A percentile compares a stretch with the other conserved stretches of the same genome.
Conservation (phyloP, 2,888 invertebrate genomes). For the Quadroppia sp. region DNA sequence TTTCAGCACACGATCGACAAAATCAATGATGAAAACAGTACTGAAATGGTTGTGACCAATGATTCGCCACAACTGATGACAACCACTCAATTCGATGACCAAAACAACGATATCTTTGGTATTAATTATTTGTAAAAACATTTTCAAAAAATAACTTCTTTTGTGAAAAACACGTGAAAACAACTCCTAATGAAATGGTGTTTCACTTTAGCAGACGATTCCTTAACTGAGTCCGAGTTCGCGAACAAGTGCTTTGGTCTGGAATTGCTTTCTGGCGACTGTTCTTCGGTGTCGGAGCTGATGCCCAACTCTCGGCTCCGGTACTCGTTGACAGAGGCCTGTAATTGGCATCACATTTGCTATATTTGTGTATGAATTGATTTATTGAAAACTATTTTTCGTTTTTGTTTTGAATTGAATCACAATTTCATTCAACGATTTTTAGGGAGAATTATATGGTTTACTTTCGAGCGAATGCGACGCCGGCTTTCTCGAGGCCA, state of each 20-base stretch:
- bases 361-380: slow-evolving; percentile 47
- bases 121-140: too few species aligned
- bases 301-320: slow-evolving; percentile 44
- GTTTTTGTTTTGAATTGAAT: background rate
- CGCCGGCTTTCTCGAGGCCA: slow-evolving; percentile 46
- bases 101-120: background rate
- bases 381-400: background rate
- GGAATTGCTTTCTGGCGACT: slow-evolving; percentile 45
- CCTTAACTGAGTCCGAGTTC: background rate
- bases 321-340: slow-evolving; percentile 43
- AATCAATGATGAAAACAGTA: slow-evolving; percentile 41
- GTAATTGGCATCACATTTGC: slow-evolving; percentile 49
- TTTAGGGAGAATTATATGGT: slow-evolving; percentile 46
- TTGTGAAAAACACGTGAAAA: too few species aligned
- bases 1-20: slow-evolving; percentile 43
- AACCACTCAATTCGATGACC: background rate
- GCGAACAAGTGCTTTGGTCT: slow-evolving; percentile 45
- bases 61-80: background rate
- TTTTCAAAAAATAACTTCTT: too few species aligned
- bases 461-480: slow-evolving; percentile 46
- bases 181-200: too few species aligned
- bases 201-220: background rate
- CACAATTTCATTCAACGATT: slow-evolving; percentile 9
- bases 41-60: slow-evolving; percentile 32
- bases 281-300: slow-evolving; percentile 45